Conservation (phyloP, 1,140 invertebrate genomes). For the Ruditapes philippinarum region DNA sequence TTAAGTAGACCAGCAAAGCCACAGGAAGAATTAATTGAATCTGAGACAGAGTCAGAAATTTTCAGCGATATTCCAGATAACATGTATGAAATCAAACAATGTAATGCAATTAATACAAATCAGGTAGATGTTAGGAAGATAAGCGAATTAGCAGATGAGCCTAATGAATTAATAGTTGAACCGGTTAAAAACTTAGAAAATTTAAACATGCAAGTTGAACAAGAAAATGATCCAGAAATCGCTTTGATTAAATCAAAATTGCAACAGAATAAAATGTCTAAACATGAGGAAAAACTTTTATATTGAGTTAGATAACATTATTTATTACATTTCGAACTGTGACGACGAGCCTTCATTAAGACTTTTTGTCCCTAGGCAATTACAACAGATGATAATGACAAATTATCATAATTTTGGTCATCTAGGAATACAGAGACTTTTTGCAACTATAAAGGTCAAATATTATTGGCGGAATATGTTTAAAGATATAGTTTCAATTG, state of each 20-base stretch:
- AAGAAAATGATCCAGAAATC: too few relatives aligned
- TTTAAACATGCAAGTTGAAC: too few relatives aligned
- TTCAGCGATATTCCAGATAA: conserved; percentile 30
- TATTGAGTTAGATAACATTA: conserved; percentile 46
- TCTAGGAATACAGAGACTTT: conserved; percentile 58
- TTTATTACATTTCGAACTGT: conserved; percentile 53
- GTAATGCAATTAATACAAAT: too few relatives aligned
- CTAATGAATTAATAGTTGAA: conserved; percentile 26
- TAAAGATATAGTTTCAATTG: conserved; percentile 41
- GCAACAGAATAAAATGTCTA: conserved; percentile 37
- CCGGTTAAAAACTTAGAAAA: too few relatives aligned
- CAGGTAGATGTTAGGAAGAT: too few relatives aligned
- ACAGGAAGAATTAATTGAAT: not conserved
- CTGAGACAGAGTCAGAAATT: not conserved
- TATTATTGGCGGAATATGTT: conserved; percentile 68
- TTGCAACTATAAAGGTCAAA: conserved; percentile 27
- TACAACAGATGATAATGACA: conserved; percentile 5
- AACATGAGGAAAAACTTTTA: not conserved
- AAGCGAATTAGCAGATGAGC: too few relatives aligned
- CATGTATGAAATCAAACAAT: not conserved
- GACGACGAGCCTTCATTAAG: conserved; percentile 43
- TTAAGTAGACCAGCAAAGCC: conserved; percentile 43
- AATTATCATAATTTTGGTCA: conserved; percentile 66
- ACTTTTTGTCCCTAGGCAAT: conserved; percentile 46
- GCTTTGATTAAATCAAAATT: not conserved